phyloP scores from a whole-genome alignment of 1,140 invertebrate genomes.

The Cherax quadricarinatus region DNA sequence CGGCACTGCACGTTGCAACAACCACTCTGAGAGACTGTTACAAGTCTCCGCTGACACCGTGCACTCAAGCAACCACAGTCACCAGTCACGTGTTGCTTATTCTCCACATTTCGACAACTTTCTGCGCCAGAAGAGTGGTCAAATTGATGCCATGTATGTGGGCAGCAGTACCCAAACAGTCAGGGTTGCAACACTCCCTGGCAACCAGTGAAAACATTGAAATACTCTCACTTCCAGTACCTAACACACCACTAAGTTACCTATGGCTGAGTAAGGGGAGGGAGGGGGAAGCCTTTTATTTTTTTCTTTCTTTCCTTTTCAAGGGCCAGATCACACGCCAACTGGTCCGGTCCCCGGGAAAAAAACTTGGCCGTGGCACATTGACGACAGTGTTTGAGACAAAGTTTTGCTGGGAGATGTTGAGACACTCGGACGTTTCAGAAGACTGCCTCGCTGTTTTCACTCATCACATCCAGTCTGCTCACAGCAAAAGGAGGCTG shows the following conservation, averaged over 20 bases:
- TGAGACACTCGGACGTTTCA: conserved; percentile 61
- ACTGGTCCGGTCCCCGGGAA: background rate
- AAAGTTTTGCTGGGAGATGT: conserved; percentile 41
- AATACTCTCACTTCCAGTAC: conserved; percentile 30
- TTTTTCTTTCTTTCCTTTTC: background rate
- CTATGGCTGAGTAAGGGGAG: background rate
- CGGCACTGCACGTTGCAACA: conserved; percentile 11
- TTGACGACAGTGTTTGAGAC: background rate
- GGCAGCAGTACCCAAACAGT: conserved; percentile 43
- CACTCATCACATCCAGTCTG: conserved; percentile 65
- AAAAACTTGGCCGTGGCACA: background rate
- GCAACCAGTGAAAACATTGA: conserved; percentile 57
- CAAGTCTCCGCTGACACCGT: background rate
- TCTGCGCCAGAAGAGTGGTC: conserved; percentile 40
- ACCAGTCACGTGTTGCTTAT: conserved; percentile 43
- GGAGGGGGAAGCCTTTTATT: no score
- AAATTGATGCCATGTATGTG: conserved; percentile 38
- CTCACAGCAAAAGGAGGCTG: conserved; percentile 66
- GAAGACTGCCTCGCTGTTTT: conserved; percentile 67
- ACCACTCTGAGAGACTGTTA: conserved; percentile 14
- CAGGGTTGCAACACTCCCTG: conserved; percentile 48
- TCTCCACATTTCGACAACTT: conserved; percentile 46
- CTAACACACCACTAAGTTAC: background rate
- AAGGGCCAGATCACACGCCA: background rate
- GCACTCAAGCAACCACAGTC: conserved; percentile 4